Base-by-base conservation (phyloP, 35 echinoderm and acorn worm genomes). In the Holothuria glaberrima region DNA sequence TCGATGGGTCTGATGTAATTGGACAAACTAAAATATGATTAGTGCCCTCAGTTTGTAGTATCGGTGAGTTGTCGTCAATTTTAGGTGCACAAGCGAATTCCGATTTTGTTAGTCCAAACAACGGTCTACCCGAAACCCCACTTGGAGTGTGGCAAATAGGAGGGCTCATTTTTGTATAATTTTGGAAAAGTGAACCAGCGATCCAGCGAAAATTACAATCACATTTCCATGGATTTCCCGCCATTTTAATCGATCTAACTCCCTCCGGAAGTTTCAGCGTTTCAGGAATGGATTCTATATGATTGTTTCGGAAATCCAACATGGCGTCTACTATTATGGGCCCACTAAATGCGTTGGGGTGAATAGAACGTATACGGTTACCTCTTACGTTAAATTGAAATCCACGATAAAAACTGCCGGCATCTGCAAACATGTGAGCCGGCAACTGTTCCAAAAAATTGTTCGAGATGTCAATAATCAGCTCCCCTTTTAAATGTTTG, bases 181-280 rank as follows among this genome's bases (percentile, higher is more conserved):
- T 84, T 84, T 54, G 54, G 20, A 56, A 63, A 22, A 48, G 54
- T 19, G 54, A 31, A 13, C 31, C 80, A 28, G 57, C 4, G n/a
- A 84, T 84, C 80, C 80, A 84, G 20, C 80, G 52, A 21, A 84
- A 84, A 21, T 26, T 84, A 31, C 80, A 84, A 84, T 84, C 80
- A n/a, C 80, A 84, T 35, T 19, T 30, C 80, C 80, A 84, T 13
- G 80, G 80, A 22, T 84, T 84, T 28, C 33, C 80, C 21, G 57
- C 52, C 80, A 84, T 61, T 64, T 84, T 35, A 26, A 84, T 84
- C 16, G 57, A 6, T 19, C 58, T 24, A 56, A 84, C 30, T 6
- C 56, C 80, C 25, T n/a, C 17, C 46, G 80, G 57, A 36, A 84
- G 57, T 84, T 61, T 31, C 57, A 62, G 3, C 19, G 20, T 54